These are phyloP conservation scores for Rhynchomys soricoides DNA, from an alignment of 2,113 vertebrate species.

Conservation along the genomic window DNA sequence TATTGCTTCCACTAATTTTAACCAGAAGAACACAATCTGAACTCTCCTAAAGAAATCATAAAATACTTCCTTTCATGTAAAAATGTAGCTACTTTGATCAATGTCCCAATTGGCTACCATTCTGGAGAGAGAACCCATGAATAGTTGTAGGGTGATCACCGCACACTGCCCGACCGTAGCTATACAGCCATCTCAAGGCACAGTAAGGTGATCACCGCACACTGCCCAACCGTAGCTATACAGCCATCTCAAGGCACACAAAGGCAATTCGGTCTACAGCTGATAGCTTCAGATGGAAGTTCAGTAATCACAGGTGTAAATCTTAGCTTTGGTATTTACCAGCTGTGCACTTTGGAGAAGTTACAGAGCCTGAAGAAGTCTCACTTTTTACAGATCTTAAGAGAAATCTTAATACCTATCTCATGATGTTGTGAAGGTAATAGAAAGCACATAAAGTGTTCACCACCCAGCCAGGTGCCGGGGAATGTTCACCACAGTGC, in stretches of 20 bases:
- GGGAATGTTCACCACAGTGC: too few relatives aligned
- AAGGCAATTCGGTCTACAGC: neutral
- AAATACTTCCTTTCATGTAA: neutral
- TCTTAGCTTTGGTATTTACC: neutral
- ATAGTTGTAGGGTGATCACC: neutral
- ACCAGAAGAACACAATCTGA: slow-evolving; percentile 11
- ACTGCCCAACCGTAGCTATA: neutral
- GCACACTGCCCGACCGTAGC: neutral
- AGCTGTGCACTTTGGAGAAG: neutral
- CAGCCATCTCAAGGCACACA: neutral
- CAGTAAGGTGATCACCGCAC: neutral
- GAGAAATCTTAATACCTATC: neutral
- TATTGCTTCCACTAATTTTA: slow-evolving; percentile 36
- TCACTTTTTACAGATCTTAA: neutral
- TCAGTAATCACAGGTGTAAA: neutral
- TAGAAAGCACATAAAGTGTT: neutral
- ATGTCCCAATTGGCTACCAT: neutral
- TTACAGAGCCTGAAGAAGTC: neutral
- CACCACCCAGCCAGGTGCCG: neutral
- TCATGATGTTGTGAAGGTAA: neutral
- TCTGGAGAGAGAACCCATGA: slow-evolving; percentile 11
- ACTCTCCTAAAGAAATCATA: slow-evolving; percentile 57
- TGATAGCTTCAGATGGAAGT: slow-evolving; percentile 27
- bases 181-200: neutral
- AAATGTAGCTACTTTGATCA: slow-evolving; percentile 28